phyloP scores from a whole-genome alignment of 2,113 vertebrate species.

The Pomatorhinus ruficollis region DNA sequence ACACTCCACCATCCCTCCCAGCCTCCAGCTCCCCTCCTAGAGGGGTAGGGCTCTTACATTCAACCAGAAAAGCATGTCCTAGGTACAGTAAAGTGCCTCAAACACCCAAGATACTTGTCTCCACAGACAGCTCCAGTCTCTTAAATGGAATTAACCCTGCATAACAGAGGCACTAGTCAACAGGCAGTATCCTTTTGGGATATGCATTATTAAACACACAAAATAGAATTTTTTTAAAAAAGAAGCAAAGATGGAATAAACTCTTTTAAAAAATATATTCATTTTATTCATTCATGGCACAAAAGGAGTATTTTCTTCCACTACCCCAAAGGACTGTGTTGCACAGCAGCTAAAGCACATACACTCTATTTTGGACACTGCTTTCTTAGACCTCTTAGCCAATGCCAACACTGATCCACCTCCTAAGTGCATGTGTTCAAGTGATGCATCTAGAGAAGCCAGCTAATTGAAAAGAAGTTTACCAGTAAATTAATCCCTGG shows the following conservation, averaged over 20 bases:
- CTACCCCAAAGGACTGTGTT: not conserved
- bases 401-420: not conserved
- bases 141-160: not conserved
- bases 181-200: not conserved
- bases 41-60: not conserved
- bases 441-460: not conserved
- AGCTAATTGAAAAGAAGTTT: not conserved
- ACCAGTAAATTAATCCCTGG: not conserved
- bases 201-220: not conserved
- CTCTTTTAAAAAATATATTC: not conserved
- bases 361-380: accelerated
- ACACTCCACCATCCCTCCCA: not conserved
- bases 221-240: not conserved
- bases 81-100: not conserved
- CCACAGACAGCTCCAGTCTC: not conserved
- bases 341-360: not conserved
- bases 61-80: accelerated
- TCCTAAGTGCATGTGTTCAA: not conserved
- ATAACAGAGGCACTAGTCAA: not conserved
- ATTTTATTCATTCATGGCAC: not conserved
- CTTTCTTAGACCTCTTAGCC: not conserved
- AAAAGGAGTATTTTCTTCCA: not conserved
- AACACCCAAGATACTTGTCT: not conserved
- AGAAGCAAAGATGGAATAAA: not conserved
- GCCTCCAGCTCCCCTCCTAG: not conserved